phyloP scores from a whole-genome alignment of 2,888 invertebrate species.

The Hydrotaea diabolus region DNA sequence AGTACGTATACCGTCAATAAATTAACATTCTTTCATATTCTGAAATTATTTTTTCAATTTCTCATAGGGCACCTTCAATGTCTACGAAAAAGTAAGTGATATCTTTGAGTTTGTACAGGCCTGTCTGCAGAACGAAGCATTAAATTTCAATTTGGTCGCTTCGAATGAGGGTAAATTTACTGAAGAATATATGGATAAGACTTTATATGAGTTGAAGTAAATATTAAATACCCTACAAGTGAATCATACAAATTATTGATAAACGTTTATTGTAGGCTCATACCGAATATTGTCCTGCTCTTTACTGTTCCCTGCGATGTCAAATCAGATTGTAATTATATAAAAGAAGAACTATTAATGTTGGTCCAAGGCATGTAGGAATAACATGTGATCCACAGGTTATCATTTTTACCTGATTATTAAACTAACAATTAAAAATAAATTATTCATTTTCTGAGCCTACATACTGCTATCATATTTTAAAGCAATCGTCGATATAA shows the following conservation, averaged over 20 bases:
- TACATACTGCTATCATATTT: no score
- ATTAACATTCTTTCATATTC: neutral
- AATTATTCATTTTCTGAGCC: neutral
- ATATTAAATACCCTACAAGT: neutral
- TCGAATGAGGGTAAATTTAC: conserved; percentile 85
- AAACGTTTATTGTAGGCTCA: neutral
- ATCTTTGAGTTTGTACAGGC: conserved; percentile 91
- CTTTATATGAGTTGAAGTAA: conserved; percentile 85
- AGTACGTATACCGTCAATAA: conserved; percentile 80
- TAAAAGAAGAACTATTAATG: conserved; percentile 32
- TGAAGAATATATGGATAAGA: conserved; percentile 86
- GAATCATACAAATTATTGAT: neutral
- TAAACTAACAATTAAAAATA: neutral
- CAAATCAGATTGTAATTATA: neutral
- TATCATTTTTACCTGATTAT: neutral
- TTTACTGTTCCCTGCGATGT: neutral
- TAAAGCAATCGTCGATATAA: no score
- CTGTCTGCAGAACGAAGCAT: conserved; percentile 85
- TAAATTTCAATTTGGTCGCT: conserved; percentile 87
- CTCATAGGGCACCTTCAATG: conserved; percentile 92
- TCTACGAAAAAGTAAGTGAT: conserved; percentile 88
- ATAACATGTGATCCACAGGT: neutral
- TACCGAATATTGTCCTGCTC: conserved; percentile 13
- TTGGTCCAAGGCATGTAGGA: conserved; percentile 18
- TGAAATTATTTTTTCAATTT: neutral